Evolutionary conservation across 2,797 vertebrate genomes (phyloP).

Genomic region (Enteromius afrohamiltoni): DNA sequence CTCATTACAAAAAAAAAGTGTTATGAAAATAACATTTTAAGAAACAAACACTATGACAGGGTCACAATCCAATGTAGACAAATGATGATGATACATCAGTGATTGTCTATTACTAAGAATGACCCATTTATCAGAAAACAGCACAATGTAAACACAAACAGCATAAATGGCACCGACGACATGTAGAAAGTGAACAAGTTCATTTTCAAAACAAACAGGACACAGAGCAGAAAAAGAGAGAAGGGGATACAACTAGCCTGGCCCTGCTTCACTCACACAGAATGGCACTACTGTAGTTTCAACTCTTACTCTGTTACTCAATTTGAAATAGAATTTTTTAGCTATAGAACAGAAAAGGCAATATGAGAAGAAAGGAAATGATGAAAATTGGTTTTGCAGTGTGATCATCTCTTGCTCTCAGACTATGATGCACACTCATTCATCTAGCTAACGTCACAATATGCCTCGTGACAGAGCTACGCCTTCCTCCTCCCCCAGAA

Average conservation of each 20-base stretch:
- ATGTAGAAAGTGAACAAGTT: not conserved
- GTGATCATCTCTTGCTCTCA: not conserved
- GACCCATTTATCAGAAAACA: slow-evolving; percentile 22
- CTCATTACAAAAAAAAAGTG: not conserved
- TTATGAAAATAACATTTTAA: not conserved
- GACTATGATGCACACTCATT: slow-evolving; percentile 63
- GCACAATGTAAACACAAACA: slow-evolving; percentile 14
- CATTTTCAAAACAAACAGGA: slow-evolving; percentile 39
- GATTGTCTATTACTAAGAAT: slow-evolving; percentile 73
- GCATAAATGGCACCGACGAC: slow-evolving; percentile 70
- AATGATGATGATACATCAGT: slow-evolving; percentile 44
- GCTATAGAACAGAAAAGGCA: slow-evolving; percentile 9
- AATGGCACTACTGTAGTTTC: slow-evolving; percentile 34
- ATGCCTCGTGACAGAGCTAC: slow-evolving; percentile 72
- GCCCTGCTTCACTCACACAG: slow-evolving; percentile 15
- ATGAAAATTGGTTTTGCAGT: not conserved
- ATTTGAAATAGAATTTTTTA: not conserved
- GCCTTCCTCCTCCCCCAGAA: slow-evolving; percentile 37
- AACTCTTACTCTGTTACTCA: slow-evolving; percentile 19
- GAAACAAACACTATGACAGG: not conserved
- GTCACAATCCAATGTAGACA: slow-evolving; percentile 28
- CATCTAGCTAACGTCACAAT: slow-evolving; percentile 62
- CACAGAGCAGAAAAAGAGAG: slow-evolving; percentile 57
- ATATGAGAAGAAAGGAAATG: not conserved
- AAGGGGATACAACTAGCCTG: slow-evolving; percentile 30